Conservation (phyloP, 2,797 vertebrate genomes). For the Paratrypauchen microcephalus region DNA sequence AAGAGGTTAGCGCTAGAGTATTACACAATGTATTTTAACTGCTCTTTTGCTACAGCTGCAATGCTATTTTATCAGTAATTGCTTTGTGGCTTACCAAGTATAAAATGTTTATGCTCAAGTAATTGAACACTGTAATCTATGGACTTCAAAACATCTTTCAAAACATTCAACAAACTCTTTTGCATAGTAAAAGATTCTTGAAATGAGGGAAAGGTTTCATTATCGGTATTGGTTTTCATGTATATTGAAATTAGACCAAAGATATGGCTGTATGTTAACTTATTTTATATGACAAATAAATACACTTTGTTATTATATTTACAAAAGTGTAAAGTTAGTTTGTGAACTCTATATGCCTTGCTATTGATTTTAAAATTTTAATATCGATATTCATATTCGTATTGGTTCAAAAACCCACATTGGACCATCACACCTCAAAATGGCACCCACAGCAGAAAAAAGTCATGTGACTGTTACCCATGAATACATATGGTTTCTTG, state of each 20-base stretch:
- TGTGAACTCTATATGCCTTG: too few relatives aligned
- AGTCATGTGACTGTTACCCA: background rate
- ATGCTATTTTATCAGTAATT: conserved; percentile 8
- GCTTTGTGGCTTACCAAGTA: background rate
- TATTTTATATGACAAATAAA: too few relatives aligned
- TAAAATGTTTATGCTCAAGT: background rate
- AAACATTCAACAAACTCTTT: too few relatives aligned
- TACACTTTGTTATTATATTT: too few relatives aligned
- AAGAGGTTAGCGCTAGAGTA: background rate
- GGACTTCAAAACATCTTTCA: background rate
- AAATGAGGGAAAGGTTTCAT: background rate
- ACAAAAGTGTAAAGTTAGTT: too few relatives aligned
- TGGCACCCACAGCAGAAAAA: background rate
- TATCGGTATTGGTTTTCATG: too few relatives aligned
- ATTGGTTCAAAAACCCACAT: too few relatives aligned
- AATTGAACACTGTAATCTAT: background rate
- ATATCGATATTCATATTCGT: too few relatives aligned
- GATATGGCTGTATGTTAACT: too few relatives aligned
- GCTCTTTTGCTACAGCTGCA: conserved; percentile 5
- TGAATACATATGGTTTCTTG: background rate
- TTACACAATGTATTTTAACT: conserved; percentile 12
- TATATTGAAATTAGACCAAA: too few relatives aligned
- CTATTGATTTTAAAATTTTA: too few relatives aligned
- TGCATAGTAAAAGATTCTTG: background rate
- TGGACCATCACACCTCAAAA: background rate